Evolutionary conservation across 2,113 vertebrate species (phyloP), one percentile per base, ranked within the genome.

Genomic region (Mellivora capensis): DNA sequence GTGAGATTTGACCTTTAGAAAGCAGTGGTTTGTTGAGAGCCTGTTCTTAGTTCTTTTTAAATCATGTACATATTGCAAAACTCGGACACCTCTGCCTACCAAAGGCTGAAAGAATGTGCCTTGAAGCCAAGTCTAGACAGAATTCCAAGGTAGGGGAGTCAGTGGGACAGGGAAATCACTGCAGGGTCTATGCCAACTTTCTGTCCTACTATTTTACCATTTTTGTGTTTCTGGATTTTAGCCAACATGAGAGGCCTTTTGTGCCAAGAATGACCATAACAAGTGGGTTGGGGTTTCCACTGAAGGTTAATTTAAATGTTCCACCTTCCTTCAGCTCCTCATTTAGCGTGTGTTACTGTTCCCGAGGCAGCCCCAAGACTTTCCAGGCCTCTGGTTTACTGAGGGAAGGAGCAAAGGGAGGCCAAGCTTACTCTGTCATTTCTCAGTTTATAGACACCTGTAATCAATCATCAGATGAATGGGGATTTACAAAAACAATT

Each of bases 1-100:
- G 79, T 83, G 97, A 95, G 94, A 98, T 96, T 87, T 98, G 97
- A 98, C 97, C 93, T 97, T 96, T 71, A 95, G 87, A 96, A 98
- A 83, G 94, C 90, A 83, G 88, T 91, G 96, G 94, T 94, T 98
- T 95, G 89, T 92, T 90, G 95, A 90, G 95, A 97, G 82, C 27
- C 93, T 96, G 84, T 88, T 80, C 87, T 97, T 96, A 64, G 88
- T 94, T 87, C 93, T 97, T 96, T 97, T 81, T 59, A 96, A 97
- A 97, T 98, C 77, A 93, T 96, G 87, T 80, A 71, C 72, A 85
- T 52, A 80, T 71, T 95, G 88, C 61, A 57, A 94, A 72, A 94
- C 62, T 52, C 0, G 49, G 85, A 96, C 72, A 97, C 85, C 93
- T 95, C 96, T 98, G 94, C 85, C 96, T 96, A 93, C 96, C 6